Evolutionary conservation across 1,140 invertebrate species (phyloP).

Genomic region (Drosophila santomea): DNA sequence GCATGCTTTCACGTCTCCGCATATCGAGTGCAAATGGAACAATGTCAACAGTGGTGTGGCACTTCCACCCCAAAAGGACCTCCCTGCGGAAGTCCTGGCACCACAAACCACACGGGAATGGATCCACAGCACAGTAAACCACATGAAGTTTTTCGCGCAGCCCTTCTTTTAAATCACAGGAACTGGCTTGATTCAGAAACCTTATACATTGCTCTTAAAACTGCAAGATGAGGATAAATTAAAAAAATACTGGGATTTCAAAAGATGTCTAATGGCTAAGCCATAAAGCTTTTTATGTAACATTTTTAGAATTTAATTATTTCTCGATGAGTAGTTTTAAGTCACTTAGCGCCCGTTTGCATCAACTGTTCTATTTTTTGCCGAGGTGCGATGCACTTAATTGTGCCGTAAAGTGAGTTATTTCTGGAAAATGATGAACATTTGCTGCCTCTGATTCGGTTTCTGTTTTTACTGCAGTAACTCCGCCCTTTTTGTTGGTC

Average conservation of each 20-base stretch:
- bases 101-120: slow-evolving; percentile 9
- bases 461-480: slow-evolving; percentile 9
- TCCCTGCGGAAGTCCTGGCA: slow-evolving; percentile 2
- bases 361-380: slow-evolving; percentile 12
- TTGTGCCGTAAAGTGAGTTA: slow-evolving; percentile 73
- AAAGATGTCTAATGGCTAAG: too few species aligned
- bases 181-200: too few species aligned
- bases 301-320: neutral
- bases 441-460: slow-evolving; percentile 26
- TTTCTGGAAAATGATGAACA: slow-evolving; percentile 58
- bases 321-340: neutral
- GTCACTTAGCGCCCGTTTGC: too few species aligned
- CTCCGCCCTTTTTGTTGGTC: slow-evolving; percentile 15
- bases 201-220: too few species aligned
- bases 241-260: too few species aligned
- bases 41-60: slow-evolving; percentile 64
- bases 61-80: slow-evolving; percentile 14
- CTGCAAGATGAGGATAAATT: too few species aligned
- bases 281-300: too few species aligned
- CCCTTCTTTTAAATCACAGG: too few species aligned
- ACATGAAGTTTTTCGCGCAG: neutral
- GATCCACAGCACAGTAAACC: neutral
- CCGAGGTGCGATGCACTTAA: slow-evolving; percentile 56
- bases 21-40: slow-evolving; percentile 53
- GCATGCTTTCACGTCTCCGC: slow-evolving; percentile 13